phyloP scores from a whole-genome alignment of 92 coral and sea anemone species.

The Epizoanthus fatuus region DNA sequence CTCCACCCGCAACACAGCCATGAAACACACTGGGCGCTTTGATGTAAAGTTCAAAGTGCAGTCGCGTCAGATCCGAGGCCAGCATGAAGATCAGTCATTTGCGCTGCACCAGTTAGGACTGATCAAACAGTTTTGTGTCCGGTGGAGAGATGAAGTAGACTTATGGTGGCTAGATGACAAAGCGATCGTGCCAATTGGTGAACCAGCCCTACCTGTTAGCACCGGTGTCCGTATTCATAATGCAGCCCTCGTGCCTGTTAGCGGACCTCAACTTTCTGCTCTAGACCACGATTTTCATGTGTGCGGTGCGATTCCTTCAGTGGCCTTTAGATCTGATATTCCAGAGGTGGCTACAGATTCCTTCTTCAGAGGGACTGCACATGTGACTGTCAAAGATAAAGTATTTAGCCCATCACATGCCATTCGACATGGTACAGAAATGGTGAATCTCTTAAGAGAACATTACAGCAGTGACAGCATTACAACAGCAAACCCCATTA shows the following conservation, averaged over 20 bases:
- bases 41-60: background rate
- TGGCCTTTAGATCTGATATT: slow-evolving; percentile 1
- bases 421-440: slow-evolving; percentile 21
- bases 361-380: slow-evolving; percentile 3
- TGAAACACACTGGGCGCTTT: slow-evolving; percentile 10
- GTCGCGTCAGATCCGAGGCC: slow-evolving; percentile 3
- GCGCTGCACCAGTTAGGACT: slow-evolving; percentile 1
- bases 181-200: slow-evolving; percentile 31
- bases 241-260: slow-evolving; percentile 10
- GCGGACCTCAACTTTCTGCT: slow-evolving; percentile 15
- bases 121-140: slow-evolving; percentile 21
- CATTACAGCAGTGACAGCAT: slow-evolving; percentile 3
- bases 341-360: background rate
- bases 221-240: slow-evolving; percentile 16
- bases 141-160: slow-evolving; percentile 19
- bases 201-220: slow-evolving; percentile 16
- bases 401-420: slow-evolving; percentile 3
- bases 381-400: slow-evolving; percentile 39
- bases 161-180: slow-evolving; percentile 13
- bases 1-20: background rate
- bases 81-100: background rate
- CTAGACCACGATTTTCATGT: slow-evolving; percentile 41
- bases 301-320: slow-evolving; percentile 24
- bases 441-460: slow-evolving; percentile 12
- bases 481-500: background rate